These are phyloP conservation scores for Amphipoea lucens DNA, from an alignment of 2,888 invertebrate genomes.

Conservation along the genomic window DNA sequence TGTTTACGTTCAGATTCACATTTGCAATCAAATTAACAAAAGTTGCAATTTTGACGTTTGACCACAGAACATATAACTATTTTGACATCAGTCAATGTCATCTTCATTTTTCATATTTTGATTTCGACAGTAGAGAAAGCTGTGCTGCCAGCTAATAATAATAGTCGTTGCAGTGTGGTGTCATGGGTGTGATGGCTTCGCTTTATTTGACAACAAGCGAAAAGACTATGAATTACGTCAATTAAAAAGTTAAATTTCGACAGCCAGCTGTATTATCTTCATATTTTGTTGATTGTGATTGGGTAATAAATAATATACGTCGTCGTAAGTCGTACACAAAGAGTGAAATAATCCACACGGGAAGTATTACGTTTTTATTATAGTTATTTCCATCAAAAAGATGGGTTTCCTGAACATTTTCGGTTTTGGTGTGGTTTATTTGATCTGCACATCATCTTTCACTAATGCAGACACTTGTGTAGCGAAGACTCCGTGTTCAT, in stretches of 20 bases:
- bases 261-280: conserved; percentile 38
- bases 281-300: conserved; percentile 49
- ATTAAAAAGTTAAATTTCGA: conserved; percentile 29
- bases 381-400: conserved; percentile 38
- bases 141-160: not conserved
- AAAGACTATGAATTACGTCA: conserved; percentile 22
- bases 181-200: too few species aligned
- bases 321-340: conserved; percentile 50
- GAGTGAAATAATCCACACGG: conserved; percentile 33
- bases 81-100: conserved; percentile 19
- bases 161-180: not conserved
- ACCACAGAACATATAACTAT: too few species aligned
- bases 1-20: conserved; percentile 24
- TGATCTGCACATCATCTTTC: conserved; percentile 64
- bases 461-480: conserved; percentile 78
- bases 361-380: conserved; percentile 23
- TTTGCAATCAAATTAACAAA: not conserved
- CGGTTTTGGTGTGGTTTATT: conserved; percentile 64
- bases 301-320: conserved; percentile 43
- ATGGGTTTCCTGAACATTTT: conserved; percentile 70
- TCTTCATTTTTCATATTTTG: not conserved
- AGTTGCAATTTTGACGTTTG: conserved; percentile 7
- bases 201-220: not conserved
- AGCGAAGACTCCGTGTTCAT: conserved; percentile 81
- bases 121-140: not conserved